Base-by-base conservation (phyloP, 1,140 invertebrate genomes). In the Drosophila nasuta region DNA sequence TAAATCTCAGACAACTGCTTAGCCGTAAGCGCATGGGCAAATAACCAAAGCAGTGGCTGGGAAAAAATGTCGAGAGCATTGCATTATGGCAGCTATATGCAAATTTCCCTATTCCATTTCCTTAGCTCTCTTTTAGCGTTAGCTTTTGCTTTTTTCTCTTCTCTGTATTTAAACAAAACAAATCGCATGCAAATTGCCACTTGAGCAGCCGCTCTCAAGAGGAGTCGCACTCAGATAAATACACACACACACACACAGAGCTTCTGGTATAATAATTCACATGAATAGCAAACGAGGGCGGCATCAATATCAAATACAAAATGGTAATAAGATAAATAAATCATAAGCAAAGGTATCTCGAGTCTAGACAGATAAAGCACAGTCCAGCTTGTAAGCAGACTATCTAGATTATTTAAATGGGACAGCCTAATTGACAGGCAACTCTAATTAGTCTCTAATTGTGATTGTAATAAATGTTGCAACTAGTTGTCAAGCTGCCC, bases 161-260 rank as follows among this genome's bases (percentile, higher is more conserved):
- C 6, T 71, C 49, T 77, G 43, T 69, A 63, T 72, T 75, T 68
- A 67, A 81, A 75, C 67, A 77, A 82, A 89, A 81, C 85, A 89
- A 88, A 88, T 88, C 85, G 85, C 80, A 88, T 88, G 83, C 85
- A 88, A 88, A 88, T 88, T 88, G 83, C 80, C 85, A 88, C 83
- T 88, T 62, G 68, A 88, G 74, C 75, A 81, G 70, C 60, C 71
- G 69, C 75, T 68, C 59, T 30, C 28, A 43, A 48, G 45, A 75
- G 73, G 68, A 77, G 69, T 75, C 66, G 58, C 72, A 75, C 63
- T 62, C 65, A 69, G 72, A 28, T 66, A 48, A 66, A 63, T 17
- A 68, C 30, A 63, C 56, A 62, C 35, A 70, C 67, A 57, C 57
- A 63, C 5, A 33, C 17, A 52, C 46, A 33, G 15, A 3, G 3